Percentiles rank a stretch among this genome's conserved stretches.
phyloP scores from a whole-genome alignment of 2,797 vertebrate species.

The Rhabdomys pumilio region DNA sequence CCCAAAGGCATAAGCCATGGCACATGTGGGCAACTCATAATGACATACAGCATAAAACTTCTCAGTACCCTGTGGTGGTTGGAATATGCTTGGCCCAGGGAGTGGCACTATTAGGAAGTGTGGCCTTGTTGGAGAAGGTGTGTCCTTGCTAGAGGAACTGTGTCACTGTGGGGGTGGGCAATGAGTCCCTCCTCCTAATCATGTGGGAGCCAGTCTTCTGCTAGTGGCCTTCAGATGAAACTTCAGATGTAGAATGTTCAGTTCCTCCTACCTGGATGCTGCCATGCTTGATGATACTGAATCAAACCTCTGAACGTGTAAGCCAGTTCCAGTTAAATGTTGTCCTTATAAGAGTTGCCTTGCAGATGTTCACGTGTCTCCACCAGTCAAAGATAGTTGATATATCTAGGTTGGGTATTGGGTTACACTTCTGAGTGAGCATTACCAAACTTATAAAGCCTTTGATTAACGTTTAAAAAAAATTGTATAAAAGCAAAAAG shows the following conservation, averaged over 20 bases:
- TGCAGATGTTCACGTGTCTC: too few relatives aligned
- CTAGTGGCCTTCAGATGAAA: not conserved
- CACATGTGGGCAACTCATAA: accelerated
- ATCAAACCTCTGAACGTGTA: too few relatives aligned
- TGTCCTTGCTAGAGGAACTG: not conserved
- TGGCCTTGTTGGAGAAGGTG: not conserved
- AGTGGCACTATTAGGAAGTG: not conserved
- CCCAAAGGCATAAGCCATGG: not conserved
- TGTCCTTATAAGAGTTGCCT: too few relatives aligned
- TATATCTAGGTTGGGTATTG: too few relatives aligned
- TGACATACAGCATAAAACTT: not conserved
- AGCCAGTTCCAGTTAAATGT: too few relatives aligned
- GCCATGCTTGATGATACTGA: too few relatives aligned
- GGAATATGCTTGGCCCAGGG: not conserved
- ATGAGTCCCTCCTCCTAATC: not conserved
- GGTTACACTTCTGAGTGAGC: too few relatives aligned
- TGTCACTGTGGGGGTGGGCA: not conserved
- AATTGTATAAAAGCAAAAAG: too few relatives aligned
- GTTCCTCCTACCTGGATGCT: too few relatives aligned
- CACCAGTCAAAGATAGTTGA: too few relatives aligned
- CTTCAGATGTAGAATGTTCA: not conserved
- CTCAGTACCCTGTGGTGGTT: not conserved
- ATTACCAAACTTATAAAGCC: too few relatives aligned
- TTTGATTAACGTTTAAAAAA: too few relatives aligned
- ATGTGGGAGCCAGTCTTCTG: not conserved